These are phyloP conservation scores for Camponotus floridanus DNA, from an alignment of 1,140 invertebrate genomes.

Conservation along the genomic window DNA sequence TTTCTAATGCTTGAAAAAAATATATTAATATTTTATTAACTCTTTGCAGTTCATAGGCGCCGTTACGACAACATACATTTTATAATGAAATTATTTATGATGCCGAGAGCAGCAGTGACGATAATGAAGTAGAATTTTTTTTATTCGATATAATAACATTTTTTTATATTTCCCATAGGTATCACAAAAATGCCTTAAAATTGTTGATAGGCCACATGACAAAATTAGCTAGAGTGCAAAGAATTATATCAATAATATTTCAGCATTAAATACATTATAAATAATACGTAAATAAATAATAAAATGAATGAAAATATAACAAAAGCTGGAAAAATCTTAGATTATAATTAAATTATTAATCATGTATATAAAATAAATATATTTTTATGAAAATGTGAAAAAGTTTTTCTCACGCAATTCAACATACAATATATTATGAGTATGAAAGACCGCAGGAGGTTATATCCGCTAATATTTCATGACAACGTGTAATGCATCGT, in stretches of 20 bases:
- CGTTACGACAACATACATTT: too few relatives aligned
- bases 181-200: too few relatives aligned
- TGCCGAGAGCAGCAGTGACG: too few relatives aligned
- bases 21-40: not conserved
- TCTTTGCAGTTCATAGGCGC: too few relatives aligned
- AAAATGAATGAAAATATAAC: not conserved
- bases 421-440: not conserved
- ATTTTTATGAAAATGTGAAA: not conserved
- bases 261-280: not conserved
- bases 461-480: conserved; percentile 15
- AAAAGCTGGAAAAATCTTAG: not conserved
- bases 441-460: not conserved
- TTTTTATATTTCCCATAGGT: too few relatives aligned
- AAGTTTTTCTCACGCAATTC: not conserved
- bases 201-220: too few relatives aligned
- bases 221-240: too few relatives aligned
- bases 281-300: too few relatives aligned
- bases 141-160: too few relatives aligned
- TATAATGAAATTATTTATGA: too few relatives aligned
- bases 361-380: not conserved
- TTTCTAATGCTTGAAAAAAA: not conserved
- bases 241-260: not conserved
- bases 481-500: conserved; percentile 35
- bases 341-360: not conserved
- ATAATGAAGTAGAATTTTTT: too few relatives aligned